A percentile compares a stretch with the other conserved stretches of the same genome.
phyloP scores from a whole-genome alignment of 2,888 invertebrate species.

The Anarsia innoxiella region DNA sequence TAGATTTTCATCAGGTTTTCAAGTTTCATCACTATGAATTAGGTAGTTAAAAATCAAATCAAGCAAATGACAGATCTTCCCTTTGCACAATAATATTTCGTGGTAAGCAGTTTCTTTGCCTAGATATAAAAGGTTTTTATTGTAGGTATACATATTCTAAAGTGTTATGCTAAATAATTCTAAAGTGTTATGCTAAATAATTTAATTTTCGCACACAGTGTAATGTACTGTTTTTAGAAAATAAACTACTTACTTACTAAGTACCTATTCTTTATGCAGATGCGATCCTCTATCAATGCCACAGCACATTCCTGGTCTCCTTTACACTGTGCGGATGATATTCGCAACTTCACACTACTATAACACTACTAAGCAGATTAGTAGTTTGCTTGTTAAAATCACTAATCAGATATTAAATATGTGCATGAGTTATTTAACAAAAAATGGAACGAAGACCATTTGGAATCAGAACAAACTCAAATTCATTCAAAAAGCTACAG shows the following conservation, averaged over 20 bases:
- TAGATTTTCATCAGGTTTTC: no score
- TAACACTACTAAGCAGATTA: slow-evolving; percentile 86
- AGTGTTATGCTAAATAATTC: no score
- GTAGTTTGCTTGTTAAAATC: slow-evolving; percentile 87
- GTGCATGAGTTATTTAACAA: slow-evolving; percentile 85
- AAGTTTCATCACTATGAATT: no score
- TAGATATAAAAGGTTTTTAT: neutral
- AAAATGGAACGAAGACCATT: slow-evolving; percentile 79
- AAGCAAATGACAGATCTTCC: neutral
- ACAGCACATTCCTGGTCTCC: slow-evolving; percentile 81
- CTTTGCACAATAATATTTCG: neutral
- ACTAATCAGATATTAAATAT: slow-evolving; percentile 92
- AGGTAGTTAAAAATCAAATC: neutral
- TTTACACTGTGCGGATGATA: slow-evolving; percentile 88
- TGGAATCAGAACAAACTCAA: slow-evolving; percentile 84
- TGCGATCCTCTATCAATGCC: slow-evolving; percentile 82
- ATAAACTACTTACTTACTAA: no score
- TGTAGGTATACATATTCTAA: no score
- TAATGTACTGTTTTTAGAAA: no score
- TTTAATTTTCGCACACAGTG: no score
- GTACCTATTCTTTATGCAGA: slow-evolving; percentile 47
- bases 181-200: no score
- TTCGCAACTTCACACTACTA: slow-evolving; percentile 88
- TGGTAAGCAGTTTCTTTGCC: neutral
- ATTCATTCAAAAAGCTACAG: no score